Evolutionary conservation across 1,140 invertebrate genomes (phyloP), one percentile per base, ranked within the genome.

Genomic region (Diabrotica undecimpunctata): DNA sequence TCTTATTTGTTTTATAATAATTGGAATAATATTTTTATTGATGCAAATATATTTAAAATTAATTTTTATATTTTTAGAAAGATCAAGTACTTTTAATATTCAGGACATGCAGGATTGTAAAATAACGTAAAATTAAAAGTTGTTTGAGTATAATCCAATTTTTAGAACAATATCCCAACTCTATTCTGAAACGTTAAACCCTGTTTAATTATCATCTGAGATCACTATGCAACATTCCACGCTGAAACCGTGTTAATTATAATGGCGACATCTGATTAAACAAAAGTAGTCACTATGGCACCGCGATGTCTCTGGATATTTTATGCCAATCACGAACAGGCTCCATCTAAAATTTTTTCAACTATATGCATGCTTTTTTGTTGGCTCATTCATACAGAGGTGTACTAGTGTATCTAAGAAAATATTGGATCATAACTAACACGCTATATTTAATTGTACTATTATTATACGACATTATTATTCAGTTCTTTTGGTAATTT

Each of bases 211-310:
- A 25, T 25, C 25, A 25, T 25, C 25, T 25, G 1, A 25, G 25
- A 25, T 25, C 54, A 13, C 54, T 35, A 25, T 14, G 54, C 12
- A 56, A 35, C 54, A 56, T 56, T 56, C 35, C 54, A 10, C 13
- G 25, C 25, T 25, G 25, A 25, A n/a, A 35, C 35, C 6, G 8
- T 35, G 35, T 14, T 56, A 11, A 56, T 56, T 14, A 14, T 14
- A 25, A 14, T 36, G 35, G 12, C 54, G 39, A 41, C 57, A 41
- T 54, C 54, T 66, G 65, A 66, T 62, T 66, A 62, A 66, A 66
- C 62, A 66, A 66, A 66, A 61, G 65, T 61, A 61, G 13, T 50
- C 53, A 54, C 36, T 51, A 62, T 50, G 60, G 65, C 64, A 65
- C 64, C 64, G 64, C 56, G 10, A 59, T 35, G 64, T 65, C 64